Evolutionary conservation across 2,888 invertebrate species (phyloP), one percentile per base, ranked within the genome.

Genomic region (Mythimna pallens): DNA sequence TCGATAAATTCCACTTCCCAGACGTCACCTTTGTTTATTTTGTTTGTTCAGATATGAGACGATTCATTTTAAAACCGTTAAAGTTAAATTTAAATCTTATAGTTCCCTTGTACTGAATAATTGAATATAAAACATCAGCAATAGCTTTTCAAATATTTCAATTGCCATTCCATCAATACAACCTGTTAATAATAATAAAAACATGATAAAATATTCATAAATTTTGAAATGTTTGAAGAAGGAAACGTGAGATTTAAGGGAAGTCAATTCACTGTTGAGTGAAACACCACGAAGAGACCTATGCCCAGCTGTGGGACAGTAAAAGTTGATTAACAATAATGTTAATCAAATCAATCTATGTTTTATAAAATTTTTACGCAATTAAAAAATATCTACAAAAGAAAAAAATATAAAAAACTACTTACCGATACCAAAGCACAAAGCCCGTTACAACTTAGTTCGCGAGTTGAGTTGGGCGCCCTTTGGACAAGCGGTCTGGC

Each of bases 401-500:
- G 12, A 25, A 3, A 50, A 59, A 50, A 54, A 69, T 5, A 43
- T n/a, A 36, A 3, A 57, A 65, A 57, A 34, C 22, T 64, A 81
- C 81, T 80, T 73, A 83, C 84, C 83, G 40, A n/a, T n/a, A 80
- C 76, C 70, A 70, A 69, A 81, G 61, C 75, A 73, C 81, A 83
- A 61, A 76, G 65, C 80, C 81, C 78, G 75, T 75, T 75, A 81
- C 66, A 93, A 93, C 92, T 93, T 93, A 89, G 88, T 89, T 92
- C 93, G 91, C 90, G 90, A 72, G 74, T 69, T 76, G 89, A 73
- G 74, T 70, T 78, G 73, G 76, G 80, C 82, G 86, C 83, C 78
- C 65, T 76, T 55, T 73, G 68, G 77, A 73, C 81, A 85, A 93
- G 90, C 85, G 89, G 89, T 83, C 75, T 86, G 84, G 84, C 83